Conservation (phyloP, 1,140 invertebrate species). For the Ericerus pela region DNA sequence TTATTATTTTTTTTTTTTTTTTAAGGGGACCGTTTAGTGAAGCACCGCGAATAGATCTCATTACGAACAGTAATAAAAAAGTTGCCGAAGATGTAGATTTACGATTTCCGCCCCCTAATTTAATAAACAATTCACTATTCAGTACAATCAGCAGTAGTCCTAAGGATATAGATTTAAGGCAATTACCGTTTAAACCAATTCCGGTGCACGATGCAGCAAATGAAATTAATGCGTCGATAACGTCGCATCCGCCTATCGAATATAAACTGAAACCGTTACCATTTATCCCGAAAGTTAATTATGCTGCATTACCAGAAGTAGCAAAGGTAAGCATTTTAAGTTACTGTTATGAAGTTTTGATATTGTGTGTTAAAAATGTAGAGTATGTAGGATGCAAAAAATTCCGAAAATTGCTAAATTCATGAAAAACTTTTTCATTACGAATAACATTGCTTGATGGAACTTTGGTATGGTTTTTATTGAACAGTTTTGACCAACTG, state of each 20-base stretch:
- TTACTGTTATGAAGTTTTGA: background rate
- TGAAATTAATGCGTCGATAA: conserved; percentile 67
- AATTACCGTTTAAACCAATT: conserved; percentile 56
- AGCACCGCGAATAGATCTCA: background rate
- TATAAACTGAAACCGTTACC: conserved; percentile 17
- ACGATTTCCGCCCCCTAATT: background rate
- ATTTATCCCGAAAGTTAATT: background rate
- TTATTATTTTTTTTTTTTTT: too few relatives aligned
- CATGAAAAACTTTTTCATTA: background rate
- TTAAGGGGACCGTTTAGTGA: too few relatives aligned
- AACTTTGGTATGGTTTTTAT: background rate
- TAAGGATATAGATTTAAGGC: conserved; percentile 45
- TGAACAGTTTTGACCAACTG: too few relatives aligned
- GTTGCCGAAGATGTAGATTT: background rate
- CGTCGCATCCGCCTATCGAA: conserved; percentile 47
- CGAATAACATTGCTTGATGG: background rate
- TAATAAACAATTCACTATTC: background rate
- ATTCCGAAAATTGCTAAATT: background rate
- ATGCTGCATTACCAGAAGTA: background rate
- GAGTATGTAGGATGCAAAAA: background rate
- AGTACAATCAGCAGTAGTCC: background rate
- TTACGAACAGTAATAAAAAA: background rate
- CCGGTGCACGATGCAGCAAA: conserved; percentile 63
- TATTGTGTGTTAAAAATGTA: background rate
- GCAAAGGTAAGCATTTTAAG: background rate